Percentiles rank a stretch among this genome's conserved stretches.
These are phyloP conservation scores for Python bivittatus DNA, from an alignment of 2,113 vertebrate species.

Conservation along the genomic window DNA sequence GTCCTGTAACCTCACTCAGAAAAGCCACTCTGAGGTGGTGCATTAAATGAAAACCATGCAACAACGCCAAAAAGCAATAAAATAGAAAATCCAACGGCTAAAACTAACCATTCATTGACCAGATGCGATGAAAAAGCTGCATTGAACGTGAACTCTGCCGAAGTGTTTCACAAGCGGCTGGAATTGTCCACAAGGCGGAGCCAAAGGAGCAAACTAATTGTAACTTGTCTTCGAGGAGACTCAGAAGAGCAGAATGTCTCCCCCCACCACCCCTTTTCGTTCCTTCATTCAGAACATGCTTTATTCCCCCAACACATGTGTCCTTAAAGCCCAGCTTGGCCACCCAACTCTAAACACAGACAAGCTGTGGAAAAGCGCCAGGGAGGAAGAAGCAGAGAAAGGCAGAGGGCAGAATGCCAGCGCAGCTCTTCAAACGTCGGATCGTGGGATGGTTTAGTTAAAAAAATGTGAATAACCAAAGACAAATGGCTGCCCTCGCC, in stretches of 20 bases:
- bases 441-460: no score
- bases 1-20: no score
- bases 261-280: not conserved
- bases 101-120: not conserved
- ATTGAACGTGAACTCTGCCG: not conserved
- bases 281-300: not conserved
- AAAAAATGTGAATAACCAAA: conserved; percentile 9
- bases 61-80: not conserved
- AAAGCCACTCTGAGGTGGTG: no score
- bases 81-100: not conserved
- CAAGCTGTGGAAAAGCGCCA: not conserved
- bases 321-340: not conserved
- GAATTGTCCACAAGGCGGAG: not conserved
- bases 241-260: not conserved
- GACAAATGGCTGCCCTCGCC: not conserved
- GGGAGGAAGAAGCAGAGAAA: not conserved
- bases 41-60: no score
- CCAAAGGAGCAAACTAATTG: not conserved
- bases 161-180: not conserved
- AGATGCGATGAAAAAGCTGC: not conserved
- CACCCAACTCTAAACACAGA: not conserved
- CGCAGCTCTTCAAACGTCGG: not conserved
- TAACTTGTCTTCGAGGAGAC: not conserved
- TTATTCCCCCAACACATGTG: not conserved
- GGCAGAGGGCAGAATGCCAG: no score